Evolutionary conservation across 2,113 vertebrate species (phyloP), one percentile per base, ranked within the genome.

Genomic region (Pangasianodon gigas): DNA sequence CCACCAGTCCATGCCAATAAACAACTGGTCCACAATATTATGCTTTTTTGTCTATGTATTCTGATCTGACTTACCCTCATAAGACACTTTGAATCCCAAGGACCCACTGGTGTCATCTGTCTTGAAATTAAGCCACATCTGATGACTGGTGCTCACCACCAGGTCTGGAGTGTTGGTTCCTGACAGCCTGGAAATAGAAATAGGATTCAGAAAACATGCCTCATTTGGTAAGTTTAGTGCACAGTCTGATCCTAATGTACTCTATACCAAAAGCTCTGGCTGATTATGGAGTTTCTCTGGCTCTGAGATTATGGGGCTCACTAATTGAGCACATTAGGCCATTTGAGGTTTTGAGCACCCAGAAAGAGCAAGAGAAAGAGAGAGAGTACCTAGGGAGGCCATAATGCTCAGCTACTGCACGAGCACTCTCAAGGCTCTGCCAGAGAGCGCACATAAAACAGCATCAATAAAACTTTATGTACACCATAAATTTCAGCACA

Each of bases 61-160:
- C 75, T 11, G 41, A 44, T 86, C 4, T 46, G 10, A 69, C 90
- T 93, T 96, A 99, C 98, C 98, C 97, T 99, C 97, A 0, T 97
- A 99, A 0, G 97, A 96, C 37, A 98, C 98, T 93, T 99, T 99
- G 96, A 99, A 99, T 90, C 98, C 98, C 90, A 98, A 93, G 52
- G 98, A 96, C 90, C 99, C 98, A 87, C 97, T 98, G 71, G 98
- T 98, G 87, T 98, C 96, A 60, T 99, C 98, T 0, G 98, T 99
- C 96, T 98, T 98, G 95, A 99, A 99, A 90, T 99, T 98, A 46
- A 99, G 97, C 98, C 98, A 99, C 98, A 99, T 99, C 95, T 99
- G 98, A 92, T 99, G 97, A 93, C 97, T 97, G 69, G 98, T 98
- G 95, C 98, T 99, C 86, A 99, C 98, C 48, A 99, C 98, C 18